These are phyloP conservation scores for Antheraea pernyi DNA, from an alignment of 1,140 invertebrate species.

Conservation along the genomic window DNA sequence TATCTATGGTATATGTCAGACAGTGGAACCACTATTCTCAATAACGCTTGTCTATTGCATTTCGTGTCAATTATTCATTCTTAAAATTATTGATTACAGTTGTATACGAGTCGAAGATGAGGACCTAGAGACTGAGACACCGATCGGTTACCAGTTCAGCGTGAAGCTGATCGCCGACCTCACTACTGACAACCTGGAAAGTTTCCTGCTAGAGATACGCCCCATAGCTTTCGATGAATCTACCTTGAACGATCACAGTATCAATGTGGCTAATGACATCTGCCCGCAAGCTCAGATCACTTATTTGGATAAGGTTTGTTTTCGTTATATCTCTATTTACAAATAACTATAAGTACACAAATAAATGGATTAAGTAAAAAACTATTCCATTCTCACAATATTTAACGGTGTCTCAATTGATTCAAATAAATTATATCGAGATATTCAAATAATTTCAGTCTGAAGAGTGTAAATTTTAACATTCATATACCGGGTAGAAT, in stretches of 20 bases:
- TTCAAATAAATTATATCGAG: too few relatives aligned
- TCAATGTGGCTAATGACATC: slow-evolving; percentile 48
- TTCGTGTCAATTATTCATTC: not conserved
- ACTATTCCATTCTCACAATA: too few relatives aligned
- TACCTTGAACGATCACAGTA: slow-evolving; percentile 29
- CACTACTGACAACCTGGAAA: slow-evolving; percentile 28
- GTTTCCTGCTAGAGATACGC: slow-evolving; percentile 37
- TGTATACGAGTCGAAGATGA: slow-evolving; percentile 63
- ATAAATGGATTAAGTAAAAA: not conserved
- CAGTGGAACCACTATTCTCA: too few relatives aligned
- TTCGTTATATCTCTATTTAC: not conserved
- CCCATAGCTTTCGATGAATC: slow-evolving; percentile 25
- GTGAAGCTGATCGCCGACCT: slow-evolving; percentile 57
- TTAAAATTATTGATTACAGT: slow-evolving; percentile 22
- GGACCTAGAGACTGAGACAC: slow-evolving; percentile 35
- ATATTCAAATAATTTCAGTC: too few relatives aligned
- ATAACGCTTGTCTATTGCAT: too few relatives aligned
- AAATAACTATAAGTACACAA: not conserved
- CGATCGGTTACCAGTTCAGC: slow-evolving; percentile 60
- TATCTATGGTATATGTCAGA: too few relatives aligned
- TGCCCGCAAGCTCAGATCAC: slow-evolving; percentile 57
- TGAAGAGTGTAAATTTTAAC: too few relatives aligned
- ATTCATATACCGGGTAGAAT: too few relatives aligned
- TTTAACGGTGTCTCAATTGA: too few relatives aligned
- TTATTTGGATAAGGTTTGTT: slow-evolving; percentile 63